Percentiles rank a stretch among this genome's conserved stretches.
phyloP scores from a whole-genome alignment of 1,140 invertebrate species.

The Aleiodes sp. region DNA sequence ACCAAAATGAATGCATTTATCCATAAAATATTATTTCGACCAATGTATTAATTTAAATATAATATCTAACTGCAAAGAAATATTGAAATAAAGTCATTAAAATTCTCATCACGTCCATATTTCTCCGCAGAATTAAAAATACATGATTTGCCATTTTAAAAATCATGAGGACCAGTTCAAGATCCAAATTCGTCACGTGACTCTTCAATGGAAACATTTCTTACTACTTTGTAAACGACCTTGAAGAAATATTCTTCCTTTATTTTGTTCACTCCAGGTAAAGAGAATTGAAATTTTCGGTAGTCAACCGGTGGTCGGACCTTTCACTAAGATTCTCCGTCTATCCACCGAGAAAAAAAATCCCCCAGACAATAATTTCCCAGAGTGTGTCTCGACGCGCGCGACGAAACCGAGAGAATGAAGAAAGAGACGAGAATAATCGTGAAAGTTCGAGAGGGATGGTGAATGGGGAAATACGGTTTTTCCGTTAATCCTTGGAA shows the following conservation, averaged over 20 bases:
- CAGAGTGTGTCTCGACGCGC: neutral
- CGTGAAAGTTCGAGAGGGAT: neutral
- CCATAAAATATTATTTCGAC: too few species aligned
- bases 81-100: neutral
- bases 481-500: slow-evolving; percentile 18
- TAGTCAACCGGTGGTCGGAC: slow-evolving; percentile 24
- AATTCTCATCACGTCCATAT: neutral
- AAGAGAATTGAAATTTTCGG: slow-evolving; percentile 5
- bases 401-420: neutral
- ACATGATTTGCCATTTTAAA: too few species aligned
- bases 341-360: too few species aligned
- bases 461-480: neutral
- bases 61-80: too few species aligned
- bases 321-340: neutral
- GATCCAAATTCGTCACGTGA: slow-evolving; percentile 49
- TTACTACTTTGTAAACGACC: too few species aligned
- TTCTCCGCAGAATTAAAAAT: neutral
- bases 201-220: slow-evolving; percentile 21
- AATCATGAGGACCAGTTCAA: slow-evolving; percentile 8
- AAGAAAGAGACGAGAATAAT: neutral
- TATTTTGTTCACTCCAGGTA: neutral
- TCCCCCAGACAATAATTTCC: neutral
- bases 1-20: too few species aligned
- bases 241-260: slow-evolving; percentile 44
- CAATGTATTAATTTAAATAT: too few species aligned